Conservation (phyloP, 2,888 invertebrate species). For the Tiliacea aurago region DNA sequence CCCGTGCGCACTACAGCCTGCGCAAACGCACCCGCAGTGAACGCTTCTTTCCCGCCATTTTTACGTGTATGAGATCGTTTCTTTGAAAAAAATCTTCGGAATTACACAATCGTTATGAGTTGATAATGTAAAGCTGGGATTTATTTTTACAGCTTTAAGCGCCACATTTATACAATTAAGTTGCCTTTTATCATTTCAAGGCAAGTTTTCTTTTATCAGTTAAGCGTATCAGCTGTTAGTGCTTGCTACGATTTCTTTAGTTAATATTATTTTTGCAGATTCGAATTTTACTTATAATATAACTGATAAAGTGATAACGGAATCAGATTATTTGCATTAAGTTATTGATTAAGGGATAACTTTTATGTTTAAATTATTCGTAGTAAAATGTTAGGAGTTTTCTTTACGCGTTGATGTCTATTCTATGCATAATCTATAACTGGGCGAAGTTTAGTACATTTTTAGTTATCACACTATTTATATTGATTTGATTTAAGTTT, state of each 20-base stretch:
- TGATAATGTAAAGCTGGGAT: background rate
- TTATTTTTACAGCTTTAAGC: background rate
- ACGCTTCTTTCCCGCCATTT: constrained; percentile 73
- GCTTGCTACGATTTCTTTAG: constrained; percentile 25
- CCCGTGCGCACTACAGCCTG: constrained; percentile 68
- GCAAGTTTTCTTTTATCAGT: constrained; percentile 46
- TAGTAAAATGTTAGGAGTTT: background rate
- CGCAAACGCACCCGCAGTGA: constrained; percentile 44
- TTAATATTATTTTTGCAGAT: constrained; percentile 8
- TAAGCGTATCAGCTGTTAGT: constrained; percentile 18
- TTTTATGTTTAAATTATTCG: constrained; percentile 24
- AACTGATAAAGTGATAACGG: background rate
- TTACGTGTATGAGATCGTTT: constrained; percentile 78
- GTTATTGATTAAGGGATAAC: background rate
- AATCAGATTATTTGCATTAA: background rate
- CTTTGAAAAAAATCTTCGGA: constrained; percentile 13
- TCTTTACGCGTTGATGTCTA: constrained; percentile 82
- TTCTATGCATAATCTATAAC: constrained; percentile 63
- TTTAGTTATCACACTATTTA: background rate
- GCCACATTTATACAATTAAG: constrained; percentile 24
- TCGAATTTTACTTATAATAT: background rate
- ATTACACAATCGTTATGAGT: background rate
- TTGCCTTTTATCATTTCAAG: constrained; percentile 28
- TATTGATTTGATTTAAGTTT: background rate
- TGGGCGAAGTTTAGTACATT: background rate